phyloP scores from a whole-genome alignment of 2,888 invertebrate species.

The Standfussiana lucernea region DNA sequence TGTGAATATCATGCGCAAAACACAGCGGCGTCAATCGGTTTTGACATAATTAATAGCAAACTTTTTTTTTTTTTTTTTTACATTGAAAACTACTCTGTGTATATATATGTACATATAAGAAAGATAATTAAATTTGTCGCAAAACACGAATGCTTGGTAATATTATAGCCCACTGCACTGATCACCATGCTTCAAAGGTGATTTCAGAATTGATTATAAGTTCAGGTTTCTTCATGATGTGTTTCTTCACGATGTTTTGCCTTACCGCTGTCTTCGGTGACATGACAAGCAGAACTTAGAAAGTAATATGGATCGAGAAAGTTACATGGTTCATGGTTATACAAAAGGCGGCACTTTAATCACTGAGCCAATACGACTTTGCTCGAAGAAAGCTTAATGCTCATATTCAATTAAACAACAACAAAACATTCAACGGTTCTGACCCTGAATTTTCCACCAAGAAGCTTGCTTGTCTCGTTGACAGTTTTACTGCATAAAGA shows the following conservation, averaged over 20 bases:
- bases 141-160: neutral
- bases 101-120: neutral
- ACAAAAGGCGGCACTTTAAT: neutral
- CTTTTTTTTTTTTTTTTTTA: neutral
- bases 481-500: conserved; percentile 26
- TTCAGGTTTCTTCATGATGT: neutral
- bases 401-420: neutral
- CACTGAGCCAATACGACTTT: neutral
- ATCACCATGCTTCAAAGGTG: neutral
- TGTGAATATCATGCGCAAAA: neutral
- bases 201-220: neutral
- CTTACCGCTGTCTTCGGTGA: neutral
- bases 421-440: conserved; percentile 3
- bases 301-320: neutral
- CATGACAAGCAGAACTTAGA: neutral
- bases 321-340: neutral
- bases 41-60: neutral
- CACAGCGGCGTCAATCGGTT: neutral
- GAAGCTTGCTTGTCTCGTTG: neutral
- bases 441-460: neutral
- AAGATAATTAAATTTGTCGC: neutral
- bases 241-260: neutral
- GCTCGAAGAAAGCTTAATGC: neutral
- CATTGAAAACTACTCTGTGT: neutral
- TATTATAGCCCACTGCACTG: neutral